A percentile compares a stretch with the other conserved stretches of the same genome.
Conservation (phyloP, 2,113 vertebrate genomes). For the Eulacestoma nigropectus region DNA sequence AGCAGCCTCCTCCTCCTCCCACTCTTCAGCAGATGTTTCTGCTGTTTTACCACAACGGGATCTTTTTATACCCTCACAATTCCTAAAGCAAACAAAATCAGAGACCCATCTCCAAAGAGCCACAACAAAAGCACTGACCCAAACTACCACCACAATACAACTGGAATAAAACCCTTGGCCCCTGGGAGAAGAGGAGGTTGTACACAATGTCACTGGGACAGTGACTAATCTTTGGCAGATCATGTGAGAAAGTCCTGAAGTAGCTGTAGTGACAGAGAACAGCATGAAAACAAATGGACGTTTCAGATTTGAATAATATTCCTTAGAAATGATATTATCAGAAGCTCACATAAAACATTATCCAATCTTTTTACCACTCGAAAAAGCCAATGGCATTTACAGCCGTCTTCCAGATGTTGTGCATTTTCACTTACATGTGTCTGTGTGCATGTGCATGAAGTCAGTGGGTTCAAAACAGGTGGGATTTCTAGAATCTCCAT, state of each 20-base stretch:
- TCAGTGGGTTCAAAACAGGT: background rate
- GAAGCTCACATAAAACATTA: constrained; percentile 2
- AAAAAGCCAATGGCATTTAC: background rate
- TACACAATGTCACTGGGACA: background rate
- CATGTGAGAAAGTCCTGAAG: constrained; percentile 53
- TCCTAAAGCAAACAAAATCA: constrained; percentile 34
- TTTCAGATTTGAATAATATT: constrained; percentile 11
- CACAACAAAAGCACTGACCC: constrained; percentile 28
- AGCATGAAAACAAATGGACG: constrained; percentile 55
- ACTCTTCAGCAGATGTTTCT: constrained; percentile 47
- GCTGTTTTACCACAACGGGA: constrained; percentile 17
- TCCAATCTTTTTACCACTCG: background rate
- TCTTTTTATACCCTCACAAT: background rate
- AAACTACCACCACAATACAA: background rate
- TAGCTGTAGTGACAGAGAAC: constrained; percentile 29
- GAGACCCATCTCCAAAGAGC: background rate
- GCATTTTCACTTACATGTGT: background rate
- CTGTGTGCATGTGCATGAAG: background rate
- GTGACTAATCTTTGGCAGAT: constrained; percentile 59
- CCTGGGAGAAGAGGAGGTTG: background rate
- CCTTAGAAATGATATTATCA: constrained; percentile 31
- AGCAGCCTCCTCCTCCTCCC: background rate
- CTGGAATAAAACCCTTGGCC: background rate
- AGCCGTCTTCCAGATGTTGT: background rate
- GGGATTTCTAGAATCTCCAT: background rate